Conservation (phyloP, 1,140 invertebrate species). For the Cydia pomonella region DNA sequence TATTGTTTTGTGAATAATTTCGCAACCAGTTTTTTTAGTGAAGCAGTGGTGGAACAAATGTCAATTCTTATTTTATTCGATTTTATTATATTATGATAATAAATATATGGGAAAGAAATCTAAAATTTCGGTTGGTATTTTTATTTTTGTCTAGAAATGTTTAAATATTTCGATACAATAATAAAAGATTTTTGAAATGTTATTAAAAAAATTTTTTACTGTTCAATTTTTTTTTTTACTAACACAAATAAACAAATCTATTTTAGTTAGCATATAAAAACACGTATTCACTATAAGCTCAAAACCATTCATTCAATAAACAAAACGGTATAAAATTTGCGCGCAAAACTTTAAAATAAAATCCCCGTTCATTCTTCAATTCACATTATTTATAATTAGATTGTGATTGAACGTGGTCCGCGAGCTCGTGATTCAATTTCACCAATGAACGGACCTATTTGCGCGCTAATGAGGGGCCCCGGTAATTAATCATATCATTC, state of each 20-base stretch:
- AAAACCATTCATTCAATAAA: conserved; percentile 1
- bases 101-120: background rate
- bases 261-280: background rate
- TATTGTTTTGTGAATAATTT: conserved; percentile 67
- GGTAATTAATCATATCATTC: conserved; percentile 79
- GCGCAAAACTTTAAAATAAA: conserved; percentile 35
- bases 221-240: background rate
- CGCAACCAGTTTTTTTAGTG: conserved; percentile 5
- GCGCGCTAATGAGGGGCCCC: conserved; percentile 74
- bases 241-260: background rate
- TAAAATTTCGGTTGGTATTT: too few species aligned
- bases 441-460: conserved; percentile 75
- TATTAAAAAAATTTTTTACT: too few species aligned
- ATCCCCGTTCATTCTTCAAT: conserved; percentile 57
- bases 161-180: too few species aligned
- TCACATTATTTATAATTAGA: conserved; percentile 73
- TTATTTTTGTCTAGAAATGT: too few species aligned
- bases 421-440: conserved; percentile 74
- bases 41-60: background rate
- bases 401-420: conserved; percentile 58
- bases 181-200: too few species aligned
- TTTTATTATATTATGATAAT: background rate
- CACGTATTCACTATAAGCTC: background rate
- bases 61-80: background rate
- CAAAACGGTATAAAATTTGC: conserved; percentile 38